A percentile compares a stretch with the other conserved stretches of the same genome.
phyloP scores from a whole-genome alignment of 2,888 invertebrate species.

The Drosophila algonquin region DNA sequence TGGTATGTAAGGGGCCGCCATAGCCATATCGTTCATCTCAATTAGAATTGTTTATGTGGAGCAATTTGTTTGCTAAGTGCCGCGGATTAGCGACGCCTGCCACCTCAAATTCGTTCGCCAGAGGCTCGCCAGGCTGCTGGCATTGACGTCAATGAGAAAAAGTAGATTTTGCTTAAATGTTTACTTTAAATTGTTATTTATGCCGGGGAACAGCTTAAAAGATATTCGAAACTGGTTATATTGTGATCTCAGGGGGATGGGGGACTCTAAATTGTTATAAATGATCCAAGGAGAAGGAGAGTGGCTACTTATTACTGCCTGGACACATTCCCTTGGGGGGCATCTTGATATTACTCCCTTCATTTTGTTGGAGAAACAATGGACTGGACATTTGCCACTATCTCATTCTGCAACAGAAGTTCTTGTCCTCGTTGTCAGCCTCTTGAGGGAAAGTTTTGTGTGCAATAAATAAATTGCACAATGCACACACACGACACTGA shows the following conservation, averaged over 20 bases:
- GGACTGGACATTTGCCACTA: slow-evolving; percentile 56
- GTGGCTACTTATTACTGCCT: slow-evolving; percentile 65
- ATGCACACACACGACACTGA: slow-evolving; percentile 54
- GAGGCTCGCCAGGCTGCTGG: slow-evolving; percentile 7
- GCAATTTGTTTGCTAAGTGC: slow-evolving; percentile 75
- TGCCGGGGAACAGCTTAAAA: slow-evolving; percentile 26
- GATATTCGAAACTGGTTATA: neutral
- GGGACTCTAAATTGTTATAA: slow-evolving; percentile 63
- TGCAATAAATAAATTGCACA: slow-evolving; percentile 74
- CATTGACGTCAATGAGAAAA: slow-evolving; percentile 48
- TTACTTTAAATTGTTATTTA: slow-evolving; percentile 68
- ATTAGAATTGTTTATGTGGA: slow-evolving; percentile 75
- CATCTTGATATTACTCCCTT: slow-evolving; percentile 59
- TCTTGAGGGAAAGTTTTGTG: slow-evolving; percentile 42
- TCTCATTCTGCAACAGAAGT: slow-evolving; percentile 64
- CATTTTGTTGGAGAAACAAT: slow-evolving; percentile 72
- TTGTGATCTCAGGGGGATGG: neutral
- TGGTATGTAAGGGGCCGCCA: slow-evolving; percentile 1
- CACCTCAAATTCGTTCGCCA: slow-evolving; percentile 28
- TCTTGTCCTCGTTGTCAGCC: slow-evolving; percentile 4
- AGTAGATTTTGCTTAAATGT: slow-evolving; percentile 25
- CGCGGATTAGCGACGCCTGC: slow-evolving; percentile 58
- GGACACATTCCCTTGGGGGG: slow-evolving; percentile 41
- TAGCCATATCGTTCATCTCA: slow-evolving; percentile 70
- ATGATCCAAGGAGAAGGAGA: slow-evolving; percentile 2